Evolutionary conservation across 1,140 invertebrate species (phyloP).

Genomic region (Drosophila malerkotliana): DNA sequence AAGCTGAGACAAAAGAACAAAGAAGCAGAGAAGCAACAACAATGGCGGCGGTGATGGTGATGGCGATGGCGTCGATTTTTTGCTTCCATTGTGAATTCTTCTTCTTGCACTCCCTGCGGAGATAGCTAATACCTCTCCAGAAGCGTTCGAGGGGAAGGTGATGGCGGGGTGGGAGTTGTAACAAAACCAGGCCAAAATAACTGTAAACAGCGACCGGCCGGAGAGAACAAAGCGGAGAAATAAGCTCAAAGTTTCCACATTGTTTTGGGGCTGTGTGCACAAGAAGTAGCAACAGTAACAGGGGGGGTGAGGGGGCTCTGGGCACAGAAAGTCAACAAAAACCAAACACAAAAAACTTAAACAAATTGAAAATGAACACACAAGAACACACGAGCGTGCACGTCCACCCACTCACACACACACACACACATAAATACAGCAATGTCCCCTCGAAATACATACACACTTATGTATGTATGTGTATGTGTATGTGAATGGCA

Average conservation of each 20-base stretch:
- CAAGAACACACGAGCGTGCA: conserved; percentile 1
- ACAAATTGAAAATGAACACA: conserved; percentile 18
- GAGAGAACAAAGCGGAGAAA: conserved; percentile 5
- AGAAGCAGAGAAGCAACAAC: too few species aligned
- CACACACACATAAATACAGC: not conserved
- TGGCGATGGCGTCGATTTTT: too few species aligned
- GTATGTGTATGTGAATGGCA: not conserved
- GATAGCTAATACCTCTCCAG: not conserved
- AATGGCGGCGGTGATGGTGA: too few species aligned
- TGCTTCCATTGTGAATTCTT: too few species aligned
- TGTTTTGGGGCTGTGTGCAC: conserved; percentile 10
- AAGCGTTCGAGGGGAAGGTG: not conserved
- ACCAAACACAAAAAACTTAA: conserved; percentile 6
- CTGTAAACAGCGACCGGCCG: conserved; percentile 3
- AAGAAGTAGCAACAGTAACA: conserved; percentile 1
- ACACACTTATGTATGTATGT: not conserved
- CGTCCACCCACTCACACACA: conserved; percentile 1
- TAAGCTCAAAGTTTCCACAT: conserved; percentile 12
- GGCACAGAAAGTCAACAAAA: conserved; percentile 9
- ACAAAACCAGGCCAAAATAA: conserved; percentile 2
- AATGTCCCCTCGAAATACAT: not conserved
- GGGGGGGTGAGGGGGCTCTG: conserved; percentile 1
- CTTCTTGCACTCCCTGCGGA: not conserved
- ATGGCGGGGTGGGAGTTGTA: conserved; percentile 1
- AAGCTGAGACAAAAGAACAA: too few species aligned